These are phyloP conservation scores for Mormyrops attenuatus DNA, from an alignment of 2,797 vertebrate genomes.

Conservation along the genomic window DNA sequence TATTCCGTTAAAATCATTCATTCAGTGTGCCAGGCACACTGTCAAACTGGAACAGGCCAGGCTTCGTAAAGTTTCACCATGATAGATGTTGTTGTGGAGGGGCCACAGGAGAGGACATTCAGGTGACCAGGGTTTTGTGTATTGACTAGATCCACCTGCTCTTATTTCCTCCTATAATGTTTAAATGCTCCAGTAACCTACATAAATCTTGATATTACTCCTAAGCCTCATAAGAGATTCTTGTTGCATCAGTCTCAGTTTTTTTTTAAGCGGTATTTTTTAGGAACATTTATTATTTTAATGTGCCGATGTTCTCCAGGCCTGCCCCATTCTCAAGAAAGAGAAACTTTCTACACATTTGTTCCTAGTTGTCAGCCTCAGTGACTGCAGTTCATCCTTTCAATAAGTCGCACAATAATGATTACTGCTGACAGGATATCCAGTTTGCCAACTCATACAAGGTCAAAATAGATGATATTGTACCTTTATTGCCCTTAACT, in stretches of 20 bases:
- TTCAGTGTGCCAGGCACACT: background rate
- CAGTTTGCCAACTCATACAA: background rate
- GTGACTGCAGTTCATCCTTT: background rate
- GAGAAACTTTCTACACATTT: background rate
- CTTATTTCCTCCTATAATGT: background rate
- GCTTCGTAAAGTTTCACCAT: background rate
- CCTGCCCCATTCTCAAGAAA: background rate
- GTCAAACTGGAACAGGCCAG: background rate
- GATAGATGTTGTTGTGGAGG: background rate
- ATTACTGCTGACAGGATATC: background rate
- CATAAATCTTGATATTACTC: background rate
- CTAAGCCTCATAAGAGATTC: background rate
- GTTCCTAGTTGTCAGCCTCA: background rate
- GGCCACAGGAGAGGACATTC: background rate
- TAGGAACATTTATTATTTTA: background rate
- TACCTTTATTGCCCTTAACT: background rate
- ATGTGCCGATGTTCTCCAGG: background rate
- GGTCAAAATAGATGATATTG: background rate
- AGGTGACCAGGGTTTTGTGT: background rate
- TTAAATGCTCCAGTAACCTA: background rate
- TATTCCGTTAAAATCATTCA: background rate
- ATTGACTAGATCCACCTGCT: background rate
- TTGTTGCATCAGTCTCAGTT: background rate
- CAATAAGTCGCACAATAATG: background rate
- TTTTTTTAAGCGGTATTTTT: background rate